phyloP scores from a whole-genome alignment of 2,888 invertebrate species.

The Sphinx pinastri region DNA sequence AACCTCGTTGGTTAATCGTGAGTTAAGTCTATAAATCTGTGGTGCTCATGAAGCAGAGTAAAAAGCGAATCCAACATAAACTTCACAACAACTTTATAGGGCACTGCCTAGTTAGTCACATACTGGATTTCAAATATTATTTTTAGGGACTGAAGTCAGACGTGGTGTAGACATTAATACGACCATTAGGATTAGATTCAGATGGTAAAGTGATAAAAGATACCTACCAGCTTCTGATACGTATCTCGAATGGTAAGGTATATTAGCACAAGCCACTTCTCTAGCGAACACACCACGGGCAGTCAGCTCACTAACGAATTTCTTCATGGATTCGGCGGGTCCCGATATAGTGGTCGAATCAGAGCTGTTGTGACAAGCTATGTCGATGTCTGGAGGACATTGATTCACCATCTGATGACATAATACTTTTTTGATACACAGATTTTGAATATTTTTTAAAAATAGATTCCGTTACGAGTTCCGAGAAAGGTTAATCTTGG shows the following conservation, averaged over 20 bases:
- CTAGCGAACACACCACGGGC: slow-evolving; percentile 36
- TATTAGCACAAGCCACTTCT: slow-evolving; percentile 86
- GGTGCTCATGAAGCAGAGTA: no score
- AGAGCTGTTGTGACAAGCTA: slow-evolving; percentile 90
- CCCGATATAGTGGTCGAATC: slow-evolving; percentile 90
- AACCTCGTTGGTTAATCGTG: no score
- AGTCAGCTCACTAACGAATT: slow-evolving; percentile 65
- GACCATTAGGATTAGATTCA: background rate
- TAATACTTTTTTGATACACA: slow-evolving; percentile 4
- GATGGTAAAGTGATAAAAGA: background rate
- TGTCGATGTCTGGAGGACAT: slow-evolving; percentile 84
- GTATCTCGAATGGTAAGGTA: slow-evolving; percentile 94
- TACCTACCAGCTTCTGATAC: slow-evolving; percentile 85
- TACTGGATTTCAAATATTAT: no score
- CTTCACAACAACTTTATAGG: no score
- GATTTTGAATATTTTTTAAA: background rate
- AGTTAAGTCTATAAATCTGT: no score
- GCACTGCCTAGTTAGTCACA: no score
- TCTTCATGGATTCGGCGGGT: slow-evolving; percentile 81
- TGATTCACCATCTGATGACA: slow-evolving; percentile 39
- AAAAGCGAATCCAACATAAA: no score
- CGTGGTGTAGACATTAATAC: no score
- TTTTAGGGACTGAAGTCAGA: no score
- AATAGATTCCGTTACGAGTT: no score
- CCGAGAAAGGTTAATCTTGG: no score